These are phyloP conservation scores for Kradibia gibbosae DNA, from an alignment of 1,140 invertebrate genomes.

Conservation along the genomic window DNA sequence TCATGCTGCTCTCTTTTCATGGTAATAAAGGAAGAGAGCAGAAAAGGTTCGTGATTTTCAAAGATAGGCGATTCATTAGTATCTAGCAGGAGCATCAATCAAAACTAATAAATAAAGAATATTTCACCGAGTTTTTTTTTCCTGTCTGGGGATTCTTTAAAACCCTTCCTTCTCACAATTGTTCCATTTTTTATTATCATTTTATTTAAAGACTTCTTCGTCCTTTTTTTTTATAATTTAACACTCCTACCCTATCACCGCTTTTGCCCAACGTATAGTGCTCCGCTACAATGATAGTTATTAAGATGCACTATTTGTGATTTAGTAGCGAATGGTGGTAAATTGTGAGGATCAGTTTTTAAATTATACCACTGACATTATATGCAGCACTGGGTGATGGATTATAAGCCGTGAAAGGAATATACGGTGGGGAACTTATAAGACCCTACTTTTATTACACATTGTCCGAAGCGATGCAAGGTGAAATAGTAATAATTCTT, in stretches of 20 bases:
- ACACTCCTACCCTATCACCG: too few species aligned
- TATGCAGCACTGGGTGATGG: neutral
- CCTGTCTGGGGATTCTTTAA: neutral
- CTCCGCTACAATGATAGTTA: too few species aligned
- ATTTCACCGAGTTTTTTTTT: neutral
- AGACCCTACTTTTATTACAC: too few species aligned
- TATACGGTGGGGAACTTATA: too few species aligned
- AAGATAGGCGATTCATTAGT: constrained; percentile 16
- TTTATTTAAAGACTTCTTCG: neutral
- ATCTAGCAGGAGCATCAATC: constrained; percentile 22
- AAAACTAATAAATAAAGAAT: neutral
- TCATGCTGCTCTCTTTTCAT: neutral
- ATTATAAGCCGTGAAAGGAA: neutral
- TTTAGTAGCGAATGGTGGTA: neutral
- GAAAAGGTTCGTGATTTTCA: neutral
- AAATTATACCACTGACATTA: neutral
- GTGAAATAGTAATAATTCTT: too few species aligned
- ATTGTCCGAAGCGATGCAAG: too few species aligned
- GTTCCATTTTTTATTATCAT: neutral
- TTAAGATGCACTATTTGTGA: neutral
- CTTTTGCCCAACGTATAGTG: too few species aligned
- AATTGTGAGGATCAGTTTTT: neutral
- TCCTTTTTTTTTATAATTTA: neutral
- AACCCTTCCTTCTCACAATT: neutral
- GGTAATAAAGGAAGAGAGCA: neutral